Percentiles rank a stretch among this genome's conserved stretches.
Evolutionary conservation across 2,797 vertebrate species (phyloP).

Genomic region (Tangara arthus): DNA sequence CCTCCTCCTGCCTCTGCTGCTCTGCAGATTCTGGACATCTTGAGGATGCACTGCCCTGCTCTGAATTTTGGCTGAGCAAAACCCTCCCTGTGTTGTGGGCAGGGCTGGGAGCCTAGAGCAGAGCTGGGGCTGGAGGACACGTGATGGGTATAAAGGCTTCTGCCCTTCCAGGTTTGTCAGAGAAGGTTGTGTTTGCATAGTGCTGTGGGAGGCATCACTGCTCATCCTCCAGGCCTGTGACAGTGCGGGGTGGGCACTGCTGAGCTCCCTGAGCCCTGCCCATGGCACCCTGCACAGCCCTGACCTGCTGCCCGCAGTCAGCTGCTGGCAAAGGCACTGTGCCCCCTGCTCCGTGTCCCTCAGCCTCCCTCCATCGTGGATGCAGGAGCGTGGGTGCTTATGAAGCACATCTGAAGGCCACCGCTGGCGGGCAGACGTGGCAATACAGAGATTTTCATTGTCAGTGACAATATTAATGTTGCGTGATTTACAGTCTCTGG

Average conservation of each 20-base stretch:
- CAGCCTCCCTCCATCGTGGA: fast-evolving
- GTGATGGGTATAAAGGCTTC: not conserved
- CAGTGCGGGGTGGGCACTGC: fast-evolving
- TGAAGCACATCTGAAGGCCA: constrained; percentile 39
- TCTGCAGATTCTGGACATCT: not conserved
- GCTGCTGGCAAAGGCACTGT: fast-evolving
- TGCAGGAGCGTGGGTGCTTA: not conserved
- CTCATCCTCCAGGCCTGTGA: not conserved
- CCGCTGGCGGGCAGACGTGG: not conserved
- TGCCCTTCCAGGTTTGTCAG: not conserved
- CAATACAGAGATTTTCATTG: not conserved
- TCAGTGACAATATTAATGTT: constrained; percentile 50
- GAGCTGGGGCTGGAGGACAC: fast-evolving
- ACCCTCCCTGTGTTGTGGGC: not conserved
- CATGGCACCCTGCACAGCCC: not conserved
- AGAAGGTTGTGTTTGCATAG: not conserved
- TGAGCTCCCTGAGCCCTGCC: not conserved
- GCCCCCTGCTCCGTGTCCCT: not conserved
- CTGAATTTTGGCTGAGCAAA: not conserved
- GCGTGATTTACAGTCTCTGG: constrained; percentile 42
- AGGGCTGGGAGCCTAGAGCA: not conserved
- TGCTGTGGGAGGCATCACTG: fast-evolving
- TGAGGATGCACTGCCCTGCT: not conserved
- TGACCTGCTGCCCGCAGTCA: fast-evolving
- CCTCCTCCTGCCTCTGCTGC: not conserved